Percentiles rank a stretch among this genome's conserved stretches.
Evolutionary conservation across 2,113 vertebrate genomes (phyloP).

Genomic region (Leuciscus idus): DNA sequence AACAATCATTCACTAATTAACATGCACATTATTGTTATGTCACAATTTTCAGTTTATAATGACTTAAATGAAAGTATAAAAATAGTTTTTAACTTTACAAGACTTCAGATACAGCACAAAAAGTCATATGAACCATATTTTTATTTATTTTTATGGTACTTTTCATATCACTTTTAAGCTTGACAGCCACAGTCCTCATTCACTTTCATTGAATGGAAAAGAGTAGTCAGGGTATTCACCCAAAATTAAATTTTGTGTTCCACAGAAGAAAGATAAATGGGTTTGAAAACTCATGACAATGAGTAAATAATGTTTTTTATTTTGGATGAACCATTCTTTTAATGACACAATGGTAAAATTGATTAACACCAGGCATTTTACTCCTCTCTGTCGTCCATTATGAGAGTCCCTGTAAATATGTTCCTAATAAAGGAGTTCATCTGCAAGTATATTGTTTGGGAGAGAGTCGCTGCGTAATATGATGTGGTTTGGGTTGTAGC

Average conservation of each 20-base stretch:
- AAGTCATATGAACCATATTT: too few relatives aligned
- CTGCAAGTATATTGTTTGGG: conserved; percentile 74
- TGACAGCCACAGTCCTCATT: not conserved
- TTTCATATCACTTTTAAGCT: not conserved
- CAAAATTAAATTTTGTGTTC: not conserved
- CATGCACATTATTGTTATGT: too few relatives aligned
- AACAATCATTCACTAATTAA: too few relatives aligned
- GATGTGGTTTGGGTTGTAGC: conserved; percentile 68
- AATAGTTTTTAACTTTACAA: too few relatives aligned
- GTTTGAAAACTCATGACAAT: not conserved
- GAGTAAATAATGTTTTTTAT: not conserved
- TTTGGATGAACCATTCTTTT: not conserved
- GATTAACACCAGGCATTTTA: conserved; percentile 50
- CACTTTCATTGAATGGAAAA: not conserved
- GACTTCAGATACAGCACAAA: too few relatives aligned
- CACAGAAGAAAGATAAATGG: not conserved
- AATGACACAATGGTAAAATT: conserved; percentile 37
- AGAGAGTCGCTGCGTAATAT: conserved; percentile 67
- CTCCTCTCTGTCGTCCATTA: conserved; percentile 44
- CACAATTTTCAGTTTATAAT: too few relatives aligned
- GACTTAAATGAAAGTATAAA: too few relatives aligned
- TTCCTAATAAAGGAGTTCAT: conserved; percentile 77
- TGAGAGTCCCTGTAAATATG: conserved; percentile 75
- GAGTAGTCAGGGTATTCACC: not conserved
- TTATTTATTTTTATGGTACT: not conserved